Base-by-base conservation (phyloP, 2,888 invertebrate species). In the Hetaerina titia region DNA sequence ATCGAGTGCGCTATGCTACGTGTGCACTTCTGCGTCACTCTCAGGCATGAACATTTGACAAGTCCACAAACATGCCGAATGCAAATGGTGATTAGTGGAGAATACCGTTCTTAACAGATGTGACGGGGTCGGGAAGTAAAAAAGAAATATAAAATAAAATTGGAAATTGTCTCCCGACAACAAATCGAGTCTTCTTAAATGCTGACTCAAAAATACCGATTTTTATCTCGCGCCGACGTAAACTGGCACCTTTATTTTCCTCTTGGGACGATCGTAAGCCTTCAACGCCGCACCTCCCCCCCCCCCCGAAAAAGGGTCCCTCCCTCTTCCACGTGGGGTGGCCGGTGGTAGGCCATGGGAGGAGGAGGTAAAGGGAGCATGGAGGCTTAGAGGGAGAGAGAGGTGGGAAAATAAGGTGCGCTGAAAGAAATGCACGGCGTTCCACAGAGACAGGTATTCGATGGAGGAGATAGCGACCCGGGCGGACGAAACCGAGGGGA, bases 171-270 rank as follows among this genome's bases (percentile, higher is more conserved):
- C 25, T 11, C 45, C 69, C 7, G 56, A 22, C 64, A 69, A 25
- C 90, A 63, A 69, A 64, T 56, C 45, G 69, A n/a, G 69, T 19
- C 64, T n/a, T 45, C n/a, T 69, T 57, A 92, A 92, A 92, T 56
- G 92, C 92, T 92, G 92, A 92, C 92, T 90, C 90, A 63, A 63
- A 63, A 90, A 74, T 45, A 13, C 45, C 69, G 92, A 92, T 92
- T 92, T 74, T 92, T 92, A 92, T 92, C 92, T 92, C 69, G 56
- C 69, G 69, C 45, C 90, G 45, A 74, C 57, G 92, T 92, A 74
- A 92, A 74, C 69, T 74, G 92, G 56, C 69, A 64, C 45, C 19
- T 90, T 60, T 89, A 69, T 69, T 69, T 57, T 15, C 89, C 89
- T 69, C 45, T 45, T 45, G 45, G 45, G 45, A 45, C 45, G 45